Conservation (phyloP, 2,888 invertebrate species). For the Diarsia rubi region DNA sequence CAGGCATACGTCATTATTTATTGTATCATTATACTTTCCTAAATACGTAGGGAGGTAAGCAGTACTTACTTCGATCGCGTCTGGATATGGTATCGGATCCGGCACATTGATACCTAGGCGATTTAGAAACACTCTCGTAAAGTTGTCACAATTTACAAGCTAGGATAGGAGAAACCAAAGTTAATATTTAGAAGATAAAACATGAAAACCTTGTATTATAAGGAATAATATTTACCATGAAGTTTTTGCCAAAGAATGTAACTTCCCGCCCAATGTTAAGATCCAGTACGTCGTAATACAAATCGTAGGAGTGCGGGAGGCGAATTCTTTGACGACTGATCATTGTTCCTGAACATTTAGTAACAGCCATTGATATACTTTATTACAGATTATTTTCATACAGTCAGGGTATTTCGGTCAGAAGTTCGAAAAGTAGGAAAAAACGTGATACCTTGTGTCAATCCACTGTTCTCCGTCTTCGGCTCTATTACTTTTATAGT, state of each 20-base stretch:
- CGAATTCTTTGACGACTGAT: conserved; percentile 96
- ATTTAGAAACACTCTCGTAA: conserved; percentile 96
- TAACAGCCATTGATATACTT: not conserved
- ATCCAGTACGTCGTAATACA: conserved; percentile 96
- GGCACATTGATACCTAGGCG: conserved; percentile 96
- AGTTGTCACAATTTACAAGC: conserved; percentile 96
- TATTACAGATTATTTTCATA: not conserved
- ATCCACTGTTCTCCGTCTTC: conserved; percentile 95
- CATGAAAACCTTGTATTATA: not conserved
- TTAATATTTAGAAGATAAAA: not conserved
- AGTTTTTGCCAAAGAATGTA: conserved; percentile 95
- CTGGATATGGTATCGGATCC: conserved; percentile 90
- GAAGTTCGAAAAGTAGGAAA: not conserved
- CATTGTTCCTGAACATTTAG: conserved; percentile 92
- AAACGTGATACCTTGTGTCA: conserved; percentile 93
- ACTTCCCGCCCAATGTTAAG: conserved; percentile 96
- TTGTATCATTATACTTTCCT: not conserved
- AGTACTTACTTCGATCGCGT: conserved; percentile 78
- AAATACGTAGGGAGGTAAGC: too few species aligned
- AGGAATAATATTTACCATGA: conserved; percentile 77
- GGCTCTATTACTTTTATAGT: conserved; percentile 97
- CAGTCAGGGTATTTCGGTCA: not conserved
- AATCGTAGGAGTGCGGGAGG: conserved; percentile 93
- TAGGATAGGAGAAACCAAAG: conserved; percentile 81
- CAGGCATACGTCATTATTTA: not conserved